Evolutionary conservation across 2,888 invertebrate species (phyloP).

Genomic region (Podotricha telesiphe): DNA sequence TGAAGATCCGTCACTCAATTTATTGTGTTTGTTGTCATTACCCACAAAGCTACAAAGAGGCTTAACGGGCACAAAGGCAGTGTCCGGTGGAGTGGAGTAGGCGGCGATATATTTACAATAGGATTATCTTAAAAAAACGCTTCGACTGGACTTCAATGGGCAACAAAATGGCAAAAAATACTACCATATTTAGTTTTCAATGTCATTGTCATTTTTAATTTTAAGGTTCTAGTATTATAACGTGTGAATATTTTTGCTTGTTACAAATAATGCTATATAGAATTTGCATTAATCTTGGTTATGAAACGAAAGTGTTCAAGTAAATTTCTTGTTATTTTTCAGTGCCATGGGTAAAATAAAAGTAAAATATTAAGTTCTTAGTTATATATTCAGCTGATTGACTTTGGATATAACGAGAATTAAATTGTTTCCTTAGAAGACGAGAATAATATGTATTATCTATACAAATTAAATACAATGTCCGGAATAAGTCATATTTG

Average conservation of each 20-base stretch:
- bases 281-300: neutral
- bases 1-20: conserved; percentile 18
- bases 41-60: conserved; percentile 24
- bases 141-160: conserved; percentile 26
- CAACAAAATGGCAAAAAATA: neutral
- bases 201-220: neutral
- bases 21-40: conserved; percentile 29
- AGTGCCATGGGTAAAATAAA: no score
- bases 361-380: no score
- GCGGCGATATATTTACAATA: conserved; percentile 21
- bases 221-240: neutral
- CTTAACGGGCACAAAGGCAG: conserved; percentile 4
- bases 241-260: neutral
- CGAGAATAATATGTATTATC: no score
- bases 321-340: no score
- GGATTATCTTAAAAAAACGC: conserved; percentile 18
- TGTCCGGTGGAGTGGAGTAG: conserved; percentile 18
- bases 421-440: no score
- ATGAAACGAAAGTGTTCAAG: no score
- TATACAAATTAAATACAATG: no score
- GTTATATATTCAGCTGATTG: no score
- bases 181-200: neutral
- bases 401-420: no score
- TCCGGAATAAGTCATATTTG: no score
- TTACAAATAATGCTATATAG: neutral